Conservation (phyloP, 2,888 invertebrate genomes). For the Cremastobaeus sp. region DNA sequence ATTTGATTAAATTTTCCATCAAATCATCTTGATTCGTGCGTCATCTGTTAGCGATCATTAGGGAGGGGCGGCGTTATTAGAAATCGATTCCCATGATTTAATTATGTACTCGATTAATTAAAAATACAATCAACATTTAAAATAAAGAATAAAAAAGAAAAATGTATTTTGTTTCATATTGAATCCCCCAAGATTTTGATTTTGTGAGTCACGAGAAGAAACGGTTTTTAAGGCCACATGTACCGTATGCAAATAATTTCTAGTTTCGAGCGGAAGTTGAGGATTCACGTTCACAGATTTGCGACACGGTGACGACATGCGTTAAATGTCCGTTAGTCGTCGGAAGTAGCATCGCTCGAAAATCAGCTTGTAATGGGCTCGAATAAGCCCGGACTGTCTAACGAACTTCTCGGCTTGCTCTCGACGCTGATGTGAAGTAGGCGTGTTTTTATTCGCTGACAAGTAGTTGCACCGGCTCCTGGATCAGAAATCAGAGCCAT, state of each 20-base stretch:
- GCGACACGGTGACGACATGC: slow-evolving; percentile 51
- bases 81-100: no score
- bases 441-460: slow-evolving; percentile 69
- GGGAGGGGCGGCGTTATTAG: neutral
- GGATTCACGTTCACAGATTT: slow-evolving; percentile 13
- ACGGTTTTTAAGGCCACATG: slow-evolving; percentile 13
- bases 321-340: slow-evolving; percentile 76
- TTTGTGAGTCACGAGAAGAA: no score
- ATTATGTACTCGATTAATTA: no score
- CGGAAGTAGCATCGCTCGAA: slow-evolving; percentile 76
- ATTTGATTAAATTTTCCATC: slow-evolving; percentile 43
- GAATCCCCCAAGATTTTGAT: no score
- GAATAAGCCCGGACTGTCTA: slow-evolving; percentile 58
- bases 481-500: slow-evolving; percentile 78
- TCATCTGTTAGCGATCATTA: neutral
- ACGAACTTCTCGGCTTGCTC: slow-evolving; percentile 67
- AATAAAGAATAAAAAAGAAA: no score
- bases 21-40: slow-evolving; percentile 7
- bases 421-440: slow-evolving; percentile 55
- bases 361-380: slow-evolving; percentile 70
- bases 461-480: slow-evolving; percentile 75
- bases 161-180: no score
- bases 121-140: no score
- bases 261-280: slow-evolving; percentile 31
- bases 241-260: slow-evolving; percentile 20